Percentiles rank a stretch among this genome's conserved stretches.
These are phyloP conservation scores for Schrankia costaestrigalis DNA, from an alignment of 2,888 invertebrate genomes.

Conservation along the genomic window DNA sequence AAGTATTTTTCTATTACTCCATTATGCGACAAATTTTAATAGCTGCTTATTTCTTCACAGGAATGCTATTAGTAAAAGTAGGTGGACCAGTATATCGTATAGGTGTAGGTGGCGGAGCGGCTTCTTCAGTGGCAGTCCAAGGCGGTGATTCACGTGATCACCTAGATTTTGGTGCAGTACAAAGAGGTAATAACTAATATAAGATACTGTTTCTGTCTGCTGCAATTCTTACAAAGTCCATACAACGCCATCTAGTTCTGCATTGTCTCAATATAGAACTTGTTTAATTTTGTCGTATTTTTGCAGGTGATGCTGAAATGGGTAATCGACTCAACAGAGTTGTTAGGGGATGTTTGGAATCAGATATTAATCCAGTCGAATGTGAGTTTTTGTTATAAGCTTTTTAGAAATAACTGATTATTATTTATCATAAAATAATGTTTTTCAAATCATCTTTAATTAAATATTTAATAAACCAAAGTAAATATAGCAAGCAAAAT, in stretches of 20 bases:
- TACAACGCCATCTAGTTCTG: background rate
- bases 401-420: too few relatives aligned
- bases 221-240: too few relatives aligned
- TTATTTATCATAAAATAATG: too few relatives aligned
- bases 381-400: constrained; percentile 60
- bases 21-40: background rate
- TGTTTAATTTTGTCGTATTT: background rate
- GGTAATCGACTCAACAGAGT: constrained; percentile 97
- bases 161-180: constrained; percentile 97
- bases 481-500: too few relatives aligned
- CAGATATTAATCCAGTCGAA: constrained; percentile 90
- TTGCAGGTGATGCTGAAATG: constrained; percentile 95
- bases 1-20: background rate
- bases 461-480: too few relatives aligned
- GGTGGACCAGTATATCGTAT: constrained; percentile 99
- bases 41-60: constrained; percentile 52
- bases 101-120: constrained; percentile 99
- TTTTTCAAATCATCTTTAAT: too few relatives aligned
- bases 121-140: constrained; percentile 96
- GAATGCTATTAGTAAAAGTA: constrained; percentile 95
- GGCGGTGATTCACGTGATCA: constrained; percentile 85
- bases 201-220: too few relatives aligned
- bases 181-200: too few relatives aligned
- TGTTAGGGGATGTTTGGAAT: constrained; percentile 94
- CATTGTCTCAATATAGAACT: too few relatives aligned